Percentiles rank a stretch among this genome's conserved stretches.
phyloP scores from a whole-genome alignment of 2,113 vertebrate genomes.

The Puffinus mauretanicus region DNA sequence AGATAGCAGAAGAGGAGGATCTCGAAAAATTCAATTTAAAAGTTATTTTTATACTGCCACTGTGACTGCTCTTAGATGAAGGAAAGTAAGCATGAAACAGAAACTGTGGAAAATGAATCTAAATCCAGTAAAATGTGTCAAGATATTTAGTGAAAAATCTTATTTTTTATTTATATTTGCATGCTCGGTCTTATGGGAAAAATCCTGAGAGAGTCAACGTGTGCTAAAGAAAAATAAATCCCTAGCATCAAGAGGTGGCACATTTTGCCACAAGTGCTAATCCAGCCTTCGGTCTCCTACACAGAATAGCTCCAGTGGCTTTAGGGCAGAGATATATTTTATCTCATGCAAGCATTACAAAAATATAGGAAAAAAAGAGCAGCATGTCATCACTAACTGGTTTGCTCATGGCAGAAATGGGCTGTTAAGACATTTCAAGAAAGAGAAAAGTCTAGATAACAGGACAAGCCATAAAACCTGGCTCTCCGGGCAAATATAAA shows the following conservation, averaged over 20 bases:
- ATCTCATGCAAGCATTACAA: not conserved
- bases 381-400: not conserved
- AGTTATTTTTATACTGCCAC: slow-evolving; percentile 54
- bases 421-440: not conserved
- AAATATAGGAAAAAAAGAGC: not conserved
- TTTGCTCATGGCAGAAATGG: not conserved
- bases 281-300: not conserved
- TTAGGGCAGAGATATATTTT: not conserved
- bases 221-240: slow-evolving; percentile 7
- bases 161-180: slow-evolving; percentile 52
- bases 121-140: slow-evolving; percentile 40
- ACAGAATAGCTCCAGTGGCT: not conserved
- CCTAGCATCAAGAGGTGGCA: not conserved
- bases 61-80: slow-evolving; percentile 26
- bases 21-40: slow-evolving; percentile 38
- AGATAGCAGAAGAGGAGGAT: slow-evolving; percentile 27
- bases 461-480: not conserved
- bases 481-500: not conserved
- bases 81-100: slow-evolving; percentile 45
- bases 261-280: not conserved
- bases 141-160: slow-evolving; percentile 40
- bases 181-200: not conserved
- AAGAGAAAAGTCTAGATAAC: not conserved
- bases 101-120: slow-evolving; percentile 15
- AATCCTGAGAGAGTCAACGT: not conserved